These are phyloP conservation scores for Scleropages formosus DNA, from an alignment of 2,797 vertebrate genomes.

Conservation along the genomic window DNA sequence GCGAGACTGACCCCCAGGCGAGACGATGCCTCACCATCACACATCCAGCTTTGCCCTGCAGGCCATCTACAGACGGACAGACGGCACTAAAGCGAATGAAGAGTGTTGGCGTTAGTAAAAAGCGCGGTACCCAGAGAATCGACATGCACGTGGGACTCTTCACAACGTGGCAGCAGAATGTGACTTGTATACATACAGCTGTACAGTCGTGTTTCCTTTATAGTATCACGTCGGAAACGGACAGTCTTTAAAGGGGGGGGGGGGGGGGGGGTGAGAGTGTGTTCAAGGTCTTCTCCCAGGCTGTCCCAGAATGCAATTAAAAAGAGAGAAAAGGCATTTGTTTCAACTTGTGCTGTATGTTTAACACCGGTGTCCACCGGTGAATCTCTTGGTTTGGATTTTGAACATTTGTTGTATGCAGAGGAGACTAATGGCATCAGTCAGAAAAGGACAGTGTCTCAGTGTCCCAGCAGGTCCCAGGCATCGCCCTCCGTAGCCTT, in stretches of 20 bases:
- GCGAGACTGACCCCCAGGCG: no score
- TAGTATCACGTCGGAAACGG: no score
- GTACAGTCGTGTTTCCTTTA: slow-evolving; percentile 16
- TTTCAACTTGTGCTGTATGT: background rate
- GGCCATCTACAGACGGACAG: no score
- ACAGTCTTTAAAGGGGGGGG: background rate
- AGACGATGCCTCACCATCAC: no score
- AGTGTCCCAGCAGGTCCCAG: slow-evolving; percentile 35
- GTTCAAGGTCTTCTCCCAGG: background rate
- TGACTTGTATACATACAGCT: slow-evolving; percentile 10
- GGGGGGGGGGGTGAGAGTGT: background rate
- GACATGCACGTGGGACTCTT: slow-evolving; percentile 29
- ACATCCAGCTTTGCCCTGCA: no score
- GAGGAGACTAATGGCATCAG: slow-evolving; percentile 15
- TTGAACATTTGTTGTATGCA: slow-evolving; percentile 5
- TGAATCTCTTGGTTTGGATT: background rate
- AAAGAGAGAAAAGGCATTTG: background rate
- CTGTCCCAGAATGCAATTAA: background rate
- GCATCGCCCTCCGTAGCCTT: background rate
- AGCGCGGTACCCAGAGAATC: slow-evolving; percentile 21
- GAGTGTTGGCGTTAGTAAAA: slow-evolving; percentile 11
- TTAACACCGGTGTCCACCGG: background rate
- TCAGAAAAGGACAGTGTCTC: slow-evolving; percentile 32
- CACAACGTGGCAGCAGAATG: slow-evolving; percentile 23
- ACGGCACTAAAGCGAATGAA: no score